Percentiles rank a stretch among this genome's conserved stretches.
Conservation (phyloP, 1,140 invertebrate species). For the Lethocerus indicus region DNA sequence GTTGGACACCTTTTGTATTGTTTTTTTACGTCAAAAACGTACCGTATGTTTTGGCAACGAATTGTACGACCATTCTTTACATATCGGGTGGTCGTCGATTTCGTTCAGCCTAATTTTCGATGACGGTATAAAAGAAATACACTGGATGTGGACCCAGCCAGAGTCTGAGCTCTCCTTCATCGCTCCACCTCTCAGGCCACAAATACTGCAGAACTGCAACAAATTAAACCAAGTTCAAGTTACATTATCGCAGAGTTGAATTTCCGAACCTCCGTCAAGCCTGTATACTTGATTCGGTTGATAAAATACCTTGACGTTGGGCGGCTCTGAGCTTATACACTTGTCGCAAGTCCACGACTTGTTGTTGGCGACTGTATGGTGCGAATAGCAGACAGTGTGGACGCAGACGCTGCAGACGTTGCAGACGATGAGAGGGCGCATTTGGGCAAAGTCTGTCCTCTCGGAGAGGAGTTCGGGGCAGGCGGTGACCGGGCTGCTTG, state of each 20-base stretch:
- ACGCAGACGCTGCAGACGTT: constrained; percentile 29
- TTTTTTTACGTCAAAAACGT: too few species aligned
- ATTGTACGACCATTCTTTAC: too few species aligned
- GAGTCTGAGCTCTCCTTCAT: constrained; percentile 38
- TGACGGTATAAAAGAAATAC: constrained; percentile 26
- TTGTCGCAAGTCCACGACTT: constrained; percentile 29
- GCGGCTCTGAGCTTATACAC: constrained; percentile 23
- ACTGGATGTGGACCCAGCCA: constrained; percentile 36
- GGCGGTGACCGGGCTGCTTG: constrained; percentile 1
- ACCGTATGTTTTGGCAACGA: too few species aligned
- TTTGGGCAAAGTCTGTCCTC: constrained; percentile 19
- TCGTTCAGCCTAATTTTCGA: constrained; percentile 20
- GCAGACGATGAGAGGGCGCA: constrained; percentile 27
- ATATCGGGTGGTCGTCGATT: constrained; percentile 24
- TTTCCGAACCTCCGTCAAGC: not conserved
- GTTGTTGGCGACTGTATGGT: constrained; percentile 22
- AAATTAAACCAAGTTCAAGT: constrained; percentile 18
- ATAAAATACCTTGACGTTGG: constrained; percentile 1
- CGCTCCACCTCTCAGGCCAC: constrained; percentile 37
- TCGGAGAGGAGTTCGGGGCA: constrained; percentile 1
- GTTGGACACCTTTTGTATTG: too few species aligned
- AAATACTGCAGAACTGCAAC: constrained; percentile 18
- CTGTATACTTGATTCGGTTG: too few species aligned
- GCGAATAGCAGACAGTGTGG: constrained; percentile 31
- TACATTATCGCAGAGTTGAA: not conserved